Percentiles rank a stretch among this genome's conserved stretches.
Conservation (phyloP, 2,888 invertebrate genomes). For the Conomelus anceps region DNA sequence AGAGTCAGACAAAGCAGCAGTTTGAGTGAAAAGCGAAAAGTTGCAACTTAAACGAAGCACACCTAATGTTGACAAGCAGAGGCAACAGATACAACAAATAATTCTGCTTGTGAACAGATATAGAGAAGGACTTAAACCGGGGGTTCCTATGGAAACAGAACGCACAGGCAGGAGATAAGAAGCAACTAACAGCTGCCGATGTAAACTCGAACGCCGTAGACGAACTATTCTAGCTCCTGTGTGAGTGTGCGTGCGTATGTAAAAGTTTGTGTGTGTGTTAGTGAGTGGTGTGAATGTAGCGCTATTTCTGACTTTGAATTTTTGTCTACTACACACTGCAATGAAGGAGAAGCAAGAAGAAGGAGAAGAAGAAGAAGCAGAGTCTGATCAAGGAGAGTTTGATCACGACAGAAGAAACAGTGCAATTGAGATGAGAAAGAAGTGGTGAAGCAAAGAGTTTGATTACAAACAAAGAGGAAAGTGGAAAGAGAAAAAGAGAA, state of each 20-base stretch:
- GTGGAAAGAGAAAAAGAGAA: not conserved
- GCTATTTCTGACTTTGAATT: not conserved
- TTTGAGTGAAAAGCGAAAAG: too few relatives aligned
- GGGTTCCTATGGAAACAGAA: not conserved
- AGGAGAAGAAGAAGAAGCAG: too few relatives aligned
- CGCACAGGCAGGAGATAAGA: not conserved
- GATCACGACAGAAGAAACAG: not conserved
- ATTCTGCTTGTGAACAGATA: too few relatives aligned
- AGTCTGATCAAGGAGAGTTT: too few relatives aligned
- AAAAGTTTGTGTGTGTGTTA: too few relatives aligned
- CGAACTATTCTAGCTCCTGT: not conserved
- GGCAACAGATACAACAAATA: not conserved
- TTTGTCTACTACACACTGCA: not conserved
- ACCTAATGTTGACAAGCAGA: not conserved
- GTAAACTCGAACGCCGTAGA: not conserved
- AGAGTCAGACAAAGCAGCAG: too few relatives aligned
- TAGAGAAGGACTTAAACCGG: too few relatives aligned
- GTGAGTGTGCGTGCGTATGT: not conserved
- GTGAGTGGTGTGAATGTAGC: not conserved
- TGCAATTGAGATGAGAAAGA: not conserved
- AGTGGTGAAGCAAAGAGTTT: not conserved
- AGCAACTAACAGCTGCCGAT: not conserved
- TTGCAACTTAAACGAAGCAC: not conserved
- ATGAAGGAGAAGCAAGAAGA: too few relatives aligned
- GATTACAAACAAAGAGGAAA: not conserved